Evolutionary conservation across 2,113 vertebrate genomes (phyloP).

Genomic region (Equus przewalskii): DNA sequence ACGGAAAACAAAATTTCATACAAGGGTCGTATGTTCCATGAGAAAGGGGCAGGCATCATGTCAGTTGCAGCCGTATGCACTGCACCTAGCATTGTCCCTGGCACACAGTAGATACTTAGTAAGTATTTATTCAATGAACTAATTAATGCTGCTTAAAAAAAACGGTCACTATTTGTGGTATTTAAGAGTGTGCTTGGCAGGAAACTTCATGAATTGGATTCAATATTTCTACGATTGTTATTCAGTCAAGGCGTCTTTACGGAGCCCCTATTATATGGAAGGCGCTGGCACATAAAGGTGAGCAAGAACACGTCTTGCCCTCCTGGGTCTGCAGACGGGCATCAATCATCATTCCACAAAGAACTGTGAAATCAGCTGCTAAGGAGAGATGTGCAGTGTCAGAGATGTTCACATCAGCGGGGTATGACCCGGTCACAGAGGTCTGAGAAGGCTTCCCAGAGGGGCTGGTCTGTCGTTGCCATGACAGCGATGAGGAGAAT

Average conservation of each 20-base stretch:
- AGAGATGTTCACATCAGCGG: accelerated
- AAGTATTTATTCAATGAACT: too few relatives aligned
- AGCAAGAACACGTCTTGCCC: background rate
- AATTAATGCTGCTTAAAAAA: background rate
- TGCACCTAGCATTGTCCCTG: background rate
- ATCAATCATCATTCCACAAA: background rate
- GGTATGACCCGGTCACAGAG: background rate
- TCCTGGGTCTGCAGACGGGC: background rate
- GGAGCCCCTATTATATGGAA: too few relatives aligned
- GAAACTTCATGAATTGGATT: background rate
- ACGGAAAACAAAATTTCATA: background rate
- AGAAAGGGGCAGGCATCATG: accelerated
- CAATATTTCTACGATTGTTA: background rate
- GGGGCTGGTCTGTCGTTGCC: too few relatives aligned
- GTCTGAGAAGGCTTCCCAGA: background rate
- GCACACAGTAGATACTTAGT: background rate
- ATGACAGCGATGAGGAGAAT: accelerated
- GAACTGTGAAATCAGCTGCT: too few relatives aligned
- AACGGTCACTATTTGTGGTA: background rate
- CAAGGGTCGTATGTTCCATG: accelerated
- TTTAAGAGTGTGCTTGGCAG: background rate
- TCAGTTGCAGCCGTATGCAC: accelerated
- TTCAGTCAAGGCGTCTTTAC: background rate
- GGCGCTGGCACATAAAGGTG: accelerated
- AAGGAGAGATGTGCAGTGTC: accelerated